phyloP scores from a whole-genome alignment of 2,797 vertebrate species.

The Anisognathus igniventris region DNA sequence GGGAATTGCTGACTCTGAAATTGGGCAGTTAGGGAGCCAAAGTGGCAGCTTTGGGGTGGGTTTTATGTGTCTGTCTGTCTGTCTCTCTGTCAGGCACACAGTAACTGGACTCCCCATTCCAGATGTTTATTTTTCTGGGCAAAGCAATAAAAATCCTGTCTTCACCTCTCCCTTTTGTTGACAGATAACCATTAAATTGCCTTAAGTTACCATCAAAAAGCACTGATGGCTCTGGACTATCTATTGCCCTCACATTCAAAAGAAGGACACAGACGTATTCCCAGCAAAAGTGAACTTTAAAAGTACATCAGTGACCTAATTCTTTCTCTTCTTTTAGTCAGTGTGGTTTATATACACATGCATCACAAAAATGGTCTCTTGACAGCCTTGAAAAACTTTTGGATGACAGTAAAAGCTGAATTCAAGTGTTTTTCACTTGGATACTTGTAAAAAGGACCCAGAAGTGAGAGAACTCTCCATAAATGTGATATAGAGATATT shows the following conservation, averaged over 20 bases:
- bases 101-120: background rate
- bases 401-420: background rate
- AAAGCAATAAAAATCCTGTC: background rate
- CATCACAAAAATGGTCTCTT: background rate
- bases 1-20: background rate
- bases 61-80: rapidly evolving
- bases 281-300: background rate
- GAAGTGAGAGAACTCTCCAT: background rate
- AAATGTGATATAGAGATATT: background rate
- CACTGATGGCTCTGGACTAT: background rate
- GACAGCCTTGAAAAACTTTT: background rate
- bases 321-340: background rate
- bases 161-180: background rate
- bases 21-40: background rate
- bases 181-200: background rate
- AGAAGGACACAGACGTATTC: background rate
- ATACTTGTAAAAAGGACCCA: background rate
- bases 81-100: too few relatives aligned
- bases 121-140: background rate
- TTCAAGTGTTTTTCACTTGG: background rate
- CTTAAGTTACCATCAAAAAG: background rate
- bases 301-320: background rate
- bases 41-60: background rate
- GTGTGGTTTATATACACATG: background rate
- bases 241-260: background rate